These are phyloP conservation scores for Venturia canescens DNA, from an alignment of 1,140 invertebrate species.

Conservation along the genomic window DNA sequence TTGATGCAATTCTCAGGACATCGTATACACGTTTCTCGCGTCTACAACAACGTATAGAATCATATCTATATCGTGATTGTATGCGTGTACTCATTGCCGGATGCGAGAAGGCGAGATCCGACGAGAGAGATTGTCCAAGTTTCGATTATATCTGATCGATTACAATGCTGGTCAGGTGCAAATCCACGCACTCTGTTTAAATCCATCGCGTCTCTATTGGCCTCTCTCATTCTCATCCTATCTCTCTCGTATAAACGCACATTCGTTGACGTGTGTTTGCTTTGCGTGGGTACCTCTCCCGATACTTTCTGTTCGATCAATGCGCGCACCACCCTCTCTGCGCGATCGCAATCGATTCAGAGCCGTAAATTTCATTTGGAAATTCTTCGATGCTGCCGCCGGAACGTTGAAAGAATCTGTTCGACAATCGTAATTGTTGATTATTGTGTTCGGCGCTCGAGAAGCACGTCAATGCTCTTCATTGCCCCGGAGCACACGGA, in stretches of 20 bases:
- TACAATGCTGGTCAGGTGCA: slow-evolving; percentile 45
- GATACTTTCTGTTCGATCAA: too few relatives aligned
- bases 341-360: too few relatives aligned
- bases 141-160: slow-evolving; percentile 45
- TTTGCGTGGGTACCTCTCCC: too few relatives aligned
- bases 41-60: not conserved
- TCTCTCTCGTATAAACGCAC: not conserved
- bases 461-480: too few relatives aligned
- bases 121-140: slow-evolving; percentile 35
- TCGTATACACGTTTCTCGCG: not conserved
- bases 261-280: not conserved
- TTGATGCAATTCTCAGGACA: too few relatives aligned
- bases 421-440: too few relatives aligned
- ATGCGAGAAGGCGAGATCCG: slow-evolving; percentile 40
- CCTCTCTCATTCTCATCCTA: not conserved
- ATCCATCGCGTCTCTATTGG: not conserved
- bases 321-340: too few relatives aligned
- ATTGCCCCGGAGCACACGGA: too few relatives aligned
- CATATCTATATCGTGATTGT: not conserved
- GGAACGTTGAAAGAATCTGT: too few relatives aligned
- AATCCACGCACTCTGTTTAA: slow-evolving; percentile 29
- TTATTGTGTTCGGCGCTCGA: too few relatives aligned
- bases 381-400: too few relatives aligned
- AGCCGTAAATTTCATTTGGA: too few relatives aligned
- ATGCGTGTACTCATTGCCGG: slow-evolving; percentile 33